Evolutionary conservation across 2,888 invertebrate species (phyloP).

Genomic region (Tipula vernalis): DNA sequence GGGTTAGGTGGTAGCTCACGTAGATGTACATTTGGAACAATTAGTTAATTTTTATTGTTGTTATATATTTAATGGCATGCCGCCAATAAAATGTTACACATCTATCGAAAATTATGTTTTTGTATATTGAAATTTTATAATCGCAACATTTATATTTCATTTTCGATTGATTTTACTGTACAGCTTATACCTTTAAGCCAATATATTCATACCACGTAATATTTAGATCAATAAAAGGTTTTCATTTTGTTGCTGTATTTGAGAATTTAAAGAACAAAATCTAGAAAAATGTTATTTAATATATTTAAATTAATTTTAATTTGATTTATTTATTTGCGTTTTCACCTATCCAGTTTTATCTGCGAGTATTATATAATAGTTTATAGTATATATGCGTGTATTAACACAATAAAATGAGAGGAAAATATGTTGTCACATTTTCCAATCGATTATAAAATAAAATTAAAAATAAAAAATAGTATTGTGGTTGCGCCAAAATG

Average conservation of each 20-base stretch:
- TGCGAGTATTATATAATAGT: not conserved
- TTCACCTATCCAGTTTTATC: not conserved
- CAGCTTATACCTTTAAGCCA: not conserved
- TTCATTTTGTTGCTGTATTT: not conserved
- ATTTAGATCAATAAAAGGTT: not conserved
- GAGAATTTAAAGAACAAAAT: not conserved
- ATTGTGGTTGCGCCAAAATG: not conserved
- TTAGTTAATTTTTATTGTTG: too few species aligned
- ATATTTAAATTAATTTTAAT: conserved; percentile 4
- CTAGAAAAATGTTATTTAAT: not conserved
- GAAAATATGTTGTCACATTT: not conserved
- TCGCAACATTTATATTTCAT: not conserved
- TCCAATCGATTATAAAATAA: not conserved
- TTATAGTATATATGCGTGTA: not conserved
- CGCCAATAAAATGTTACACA: not conserved
- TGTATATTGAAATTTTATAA: not conserved
- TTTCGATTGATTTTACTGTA: not conserved
- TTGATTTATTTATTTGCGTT: not conserved
- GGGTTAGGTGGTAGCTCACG: too few species aligned
- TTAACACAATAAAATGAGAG: not conserved
- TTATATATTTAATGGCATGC: too few species aligned
- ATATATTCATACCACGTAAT: not conserved
- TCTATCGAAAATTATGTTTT: not conserved
- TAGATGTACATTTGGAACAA: too few species aligned
- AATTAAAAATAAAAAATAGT: not conserved